These are phyloP conservation scores for Balanococcus diminutus DNA, from an alignment of 2,888 invertebrate genomes.

Conservation along the genomic window DNA sequence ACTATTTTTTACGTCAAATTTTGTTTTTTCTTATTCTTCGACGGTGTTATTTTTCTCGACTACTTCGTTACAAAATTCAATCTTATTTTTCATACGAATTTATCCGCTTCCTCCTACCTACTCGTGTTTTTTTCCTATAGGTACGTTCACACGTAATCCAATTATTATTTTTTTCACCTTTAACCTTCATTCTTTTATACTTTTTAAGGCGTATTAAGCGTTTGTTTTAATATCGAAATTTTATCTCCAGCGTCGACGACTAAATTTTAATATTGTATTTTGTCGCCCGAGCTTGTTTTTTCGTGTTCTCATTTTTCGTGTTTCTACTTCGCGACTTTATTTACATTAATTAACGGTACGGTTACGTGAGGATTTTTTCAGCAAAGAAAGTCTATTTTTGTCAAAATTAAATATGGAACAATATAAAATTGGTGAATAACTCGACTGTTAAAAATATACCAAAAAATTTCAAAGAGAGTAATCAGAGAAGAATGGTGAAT, in stretches of 20 bases:
- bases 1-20: slow-evolving; percentile 15
- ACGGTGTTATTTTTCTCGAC: neutral
- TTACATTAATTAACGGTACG: neutral
- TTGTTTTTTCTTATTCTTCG: neutral
- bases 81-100: slow-evolving; percentile 12
- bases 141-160: neutral
- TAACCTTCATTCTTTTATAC: neutral
- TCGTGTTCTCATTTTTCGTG: neutral
- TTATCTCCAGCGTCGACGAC: neutral
- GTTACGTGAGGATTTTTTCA: too few relatives aligned
- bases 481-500: too few relatives aligned
- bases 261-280: neutral
- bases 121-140: neutral
- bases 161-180: neutral
- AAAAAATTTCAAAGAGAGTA: too few relatives aligned
- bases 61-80: neutral
- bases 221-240: neutral
- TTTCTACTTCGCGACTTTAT: neutral
- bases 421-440: too few relatives aligned
- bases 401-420: too few relatives aligned
- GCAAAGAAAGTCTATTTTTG: too few relatives aligned
- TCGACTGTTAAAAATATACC: too few relatives aligned
- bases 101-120: neutral
- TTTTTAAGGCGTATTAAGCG: neutral
- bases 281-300: neutral